Base-by-base conservation (phyloP, 2,888 invertebrate genomes). In the Zonitis immaculata region DNA sequence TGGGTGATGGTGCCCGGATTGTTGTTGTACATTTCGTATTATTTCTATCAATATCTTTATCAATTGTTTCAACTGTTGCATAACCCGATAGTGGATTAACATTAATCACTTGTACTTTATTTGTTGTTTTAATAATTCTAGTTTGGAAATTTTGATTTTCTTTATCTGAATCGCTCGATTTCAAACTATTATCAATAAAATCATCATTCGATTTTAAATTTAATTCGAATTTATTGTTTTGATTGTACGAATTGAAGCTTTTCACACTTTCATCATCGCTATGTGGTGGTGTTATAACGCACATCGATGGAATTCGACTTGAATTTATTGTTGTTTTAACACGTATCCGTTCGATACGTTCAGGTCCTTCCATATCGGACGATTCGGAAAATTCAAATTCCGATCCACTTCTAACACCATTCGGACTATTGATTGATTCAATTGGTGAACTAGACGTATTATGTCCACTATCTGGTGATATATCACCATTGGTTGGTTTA, bases 251-350 rank as follows among this genome's bases (percentile, higher is more conserved):
- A 46, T 59, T 65, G 44, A 59, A 58, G 56, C 71, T 78, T 66
- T 65, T 73, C 54, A 82, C 80, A 60, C 85, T 85, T 73, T 93
- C 93, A 67, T 93, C 93, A 64, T 93, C 93, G 58, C 91, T 92
- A 56, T 88, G 88, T 0, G 87, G 86, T 4, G 93, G 92, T 12
- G 93, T 93, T 46, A 93, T 91, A 2, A 91, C 91, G 74, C 93
- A 94, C 87, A 94, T 89, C 5, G 93, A 92, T 1, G 94, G 94
- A 69, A 94, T 94, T 63, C 93, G 82, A 63, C 89, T 89, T 47
- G 89, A 88, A 68, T 88, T 91, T 42, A 94, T 89, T 1, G 89
- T 87, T 0, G 93, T 94, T 77, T 93, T 94, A 42, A 87, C 86
- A 56, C 91, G 79, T 59, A 93, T 89, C 62, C 92, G 80, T 75